Base-by-base conservation (phyloP, 2,797 vertebrate genomes). In the Vespertilio murinus region DNA sequence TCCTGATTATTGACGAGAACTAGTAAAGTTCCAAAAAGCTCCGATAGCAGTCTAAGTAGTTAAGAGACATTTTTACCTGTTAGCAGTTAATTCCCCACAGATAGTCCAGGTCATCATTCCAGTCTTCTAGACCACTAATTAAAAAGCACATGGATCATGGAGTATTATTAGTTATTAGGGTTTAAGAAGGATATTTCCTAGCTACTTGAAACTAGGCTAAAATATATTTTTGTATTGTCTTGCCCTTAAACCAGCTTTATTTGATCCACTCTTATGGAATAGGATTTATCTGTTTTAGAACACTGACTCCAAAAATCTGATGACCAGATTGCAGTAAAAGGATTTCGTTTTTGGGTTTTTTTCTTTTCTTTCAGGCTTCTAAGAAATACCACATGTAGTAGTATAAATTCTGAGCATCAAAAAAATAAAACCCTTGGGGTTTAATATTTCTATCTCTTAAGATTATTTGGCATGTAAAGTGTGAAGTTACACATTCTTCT, bases 381-480 rank as follows among this genome's bases (percentile, higher is more conserved):
- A 74, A 40, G 81, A 88, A 94, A 81, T 77, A 69, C 8, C 6
- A 12, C 22, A 18, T 86, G 14, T 0, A 80, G 14, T 0, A 80
- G 22, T 35, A 23, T 81, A 81, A 83, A 75, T 23, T 91, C 59
- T 84, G 70, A 94, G 64, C 28, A 67, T 92, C 64, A 74, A 54
- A 54, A 23, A 23, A 87, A 18, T 79, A 78, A 89, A 86, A 82
- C 14, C 9, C 9, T 56, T 92, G 47, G 10, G 86, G 5, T 42
- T 94, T 25, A 69, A 47, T 95, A 82, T 88, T 94, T 91, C 73
- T 93, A 40, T 35, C 49, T 95, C 23, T 95, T 95, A 49, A 95
- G 59, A 84, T 87, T 94, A 70, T 87, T 94, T 93, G 35, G 40
- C 93, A 78, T 81, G 94, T 96, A 67, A 91, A 94, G 47, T n/a